phyloP scores from a whole-genome alignment of 2,113 vertebrate genomes.

The Dermatemys mawii region DNA sequence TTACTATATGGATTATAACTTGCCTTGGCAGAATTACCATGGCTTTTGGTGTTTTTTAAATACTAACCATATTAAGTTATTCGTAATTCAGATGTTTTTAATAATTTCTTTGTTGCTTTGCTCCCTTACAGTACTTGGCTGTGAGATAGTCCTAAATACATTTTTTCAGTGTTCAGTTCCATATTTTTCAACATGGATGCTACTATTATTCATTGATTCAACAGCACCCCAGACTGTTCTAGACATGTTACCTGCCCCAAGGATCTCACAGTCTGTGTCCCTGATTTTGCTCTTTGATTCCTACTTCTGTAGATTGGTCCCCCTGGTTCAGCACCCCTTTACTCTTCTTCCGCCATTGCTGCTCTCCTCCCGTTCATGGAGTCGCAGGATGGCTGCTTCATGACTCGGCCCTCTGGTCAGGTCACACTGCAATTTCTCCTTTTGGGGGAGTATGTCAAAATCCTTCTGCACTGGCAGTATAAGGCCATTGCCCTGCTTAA shows the following conservation, averaged over 20 bases:
- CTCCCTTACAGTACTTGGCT: not conserved
- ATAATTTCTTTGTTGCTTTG: slow-evolving; percentile 34
- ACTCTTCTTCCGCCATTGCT: not conserved
- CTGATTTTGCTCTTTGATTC: not conserved
- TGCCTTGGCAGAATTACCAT: slow-evolving; percentile 24
- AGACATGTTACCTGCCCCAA: not conserved
- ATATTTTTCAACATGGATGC: not conserved
- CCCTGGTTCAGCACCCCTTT: not conserved
- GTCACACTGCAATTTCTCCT: not conserved
- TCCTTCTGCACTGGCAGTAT: not conserved
- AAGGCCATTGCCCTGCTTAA: not conserved
- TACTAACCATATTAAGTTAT: slow-evolving; percentile 25
- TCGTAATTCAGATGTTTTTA: slow-evolving; percentile 13
- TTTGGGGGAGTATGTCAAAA: not conserved
- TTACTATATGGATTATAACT: slow-evolving; percentile 13
- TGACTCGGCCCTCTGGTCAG: not conserved
- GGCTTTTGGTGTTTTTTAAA: slow-evolving; percentile 18
- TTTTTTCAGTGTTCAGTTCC: not conserved
- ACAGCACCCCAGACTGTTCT: not conserved
- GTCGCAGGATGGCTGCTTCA: not conserved
- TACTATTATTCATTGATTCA: not conserved
- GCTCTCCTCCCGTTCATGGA: not conserved
- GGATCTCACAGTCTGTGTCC: not conserved
- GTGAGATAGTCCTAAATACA: not conserved
- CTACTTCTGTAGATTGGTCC: not conserved